Percentiles rank a stretch among this genome's conserved stretches.
Conservation (phyloP, 2,888 invertebrate species). For the Seladonia tumulorum region DNA sequence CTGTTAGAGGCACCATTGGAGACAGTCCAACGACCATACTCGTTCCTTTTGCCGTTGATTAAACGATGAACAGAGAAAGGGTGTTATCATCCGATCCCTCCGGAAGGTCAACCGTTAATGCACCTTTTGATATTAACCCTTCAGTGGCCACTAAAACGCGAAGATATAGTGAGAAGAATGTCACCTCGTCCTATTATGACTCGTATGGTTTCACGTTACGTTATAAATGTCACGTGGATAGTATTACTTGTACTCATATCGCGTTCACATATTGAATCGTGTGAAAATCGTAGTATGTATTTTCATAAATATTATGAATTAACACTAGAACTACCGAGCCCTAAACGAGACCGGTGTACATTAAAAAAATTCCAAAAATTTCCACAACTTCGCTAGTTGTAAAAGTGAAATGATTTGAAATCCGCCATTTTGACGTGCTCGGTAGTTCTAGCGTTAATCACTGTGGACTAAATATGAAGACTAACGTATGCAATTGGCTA, state of each 20-base stretch:
- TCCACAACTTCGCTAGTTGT: neutral
- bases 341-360: no score
- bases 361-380: neutral
- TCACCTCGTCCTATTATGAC: neutral
- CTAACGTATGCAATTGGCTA: no score
- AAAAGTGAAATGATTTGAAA: neutral
- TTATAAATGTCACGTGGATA: neutral
- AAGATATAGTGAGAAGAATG: neutral
- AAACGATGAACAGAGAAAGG: neutral
- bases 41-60: neutral
- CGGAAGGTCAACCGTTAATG: neutral
- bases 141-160: neutral
- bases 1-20: neutral
- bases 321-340: no score
- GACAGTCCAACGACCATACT: neutral
- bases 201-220: neutral
- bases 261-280: no score
- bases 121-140: neutral
- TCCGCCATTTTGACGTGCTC: neutral
- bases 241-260: no score
- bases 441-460: neutral
- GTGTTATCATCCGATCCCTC: neutral
- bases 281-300: no score
- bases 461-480: neutral
- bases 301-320: no score